phyloP scores from a whole-genome alignment of 2,113 vertebrate genomes.

The Nothobranchius furzeri region DNA sequence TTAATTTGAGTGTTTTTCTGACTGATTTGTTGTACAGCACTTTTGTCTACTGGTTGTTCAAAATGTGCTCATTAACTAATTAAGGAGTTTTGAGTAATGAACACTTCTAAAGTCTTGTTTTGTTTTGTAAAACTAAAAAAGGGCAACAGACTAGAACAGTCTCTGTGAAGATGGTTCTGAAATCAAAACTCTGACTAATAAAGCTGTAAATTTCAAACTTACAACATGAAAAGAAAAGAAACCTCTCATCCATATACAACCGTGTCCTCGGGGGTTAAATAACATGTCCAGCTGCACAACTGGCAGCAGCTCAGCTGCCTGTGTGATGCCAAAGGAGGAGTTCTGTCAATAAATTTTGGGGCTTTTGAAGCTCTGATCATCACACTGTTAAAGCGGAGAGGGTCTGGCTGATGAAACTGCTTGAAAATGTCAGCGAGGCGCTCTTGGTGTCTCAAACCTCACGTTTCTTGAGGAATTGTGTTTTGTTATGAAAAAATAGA shows the following conservation, averaged over 20 bases:
- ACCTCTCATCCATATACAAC: neutral
- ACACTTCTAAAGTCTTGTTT: too few relatives aligned
- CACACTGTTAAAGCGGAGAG: conserved; percentile 42
- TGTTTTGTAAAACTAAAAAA: too few relatives aligned
- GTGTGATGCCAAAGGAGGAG: conserved; percentile 41
- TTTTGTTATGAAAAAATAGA: conserved; percentile 17
- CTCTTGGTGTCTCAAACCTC: conserved; percentile 39
- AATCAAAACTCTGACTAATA: neutral
- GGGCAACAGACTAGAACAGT: too few relatives aligned
- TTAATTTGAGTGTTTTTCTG: too few relatives aligned
- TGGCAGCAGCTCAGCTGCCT: conserved; percentile 25
- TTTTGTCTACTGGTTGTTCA: too few relatives aligned
- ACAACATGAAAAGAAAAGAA: neutral
- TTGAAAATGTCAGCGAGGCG: conserved; percentile 61
- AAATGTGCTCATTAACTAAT: too few relatives aligned
- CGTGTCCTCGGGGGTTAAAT: conserved; percentile 1
- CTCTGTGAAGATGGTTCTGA: neutral
- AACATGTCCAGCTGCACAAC: conserved; percentile 29
- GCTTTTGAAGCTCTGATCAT: conserved; percentile 65
- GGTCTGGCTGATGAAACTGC: conserved; percentile 68
- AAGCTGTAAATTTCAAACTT: neutral
- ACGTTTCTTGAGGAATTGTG: conserved; percentile 45
- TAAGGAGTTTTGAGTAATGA: too few relatives aligned
- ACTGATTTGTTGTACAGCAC: too few relatives aligned
- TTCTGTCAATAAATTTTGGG: conserved; percentile 55